These are phyloP conservation scores for Cromileptes altivelis DNA, from an alignment of 2,113 vertebrate genomes.

Conservation along the genomic window DNA sequence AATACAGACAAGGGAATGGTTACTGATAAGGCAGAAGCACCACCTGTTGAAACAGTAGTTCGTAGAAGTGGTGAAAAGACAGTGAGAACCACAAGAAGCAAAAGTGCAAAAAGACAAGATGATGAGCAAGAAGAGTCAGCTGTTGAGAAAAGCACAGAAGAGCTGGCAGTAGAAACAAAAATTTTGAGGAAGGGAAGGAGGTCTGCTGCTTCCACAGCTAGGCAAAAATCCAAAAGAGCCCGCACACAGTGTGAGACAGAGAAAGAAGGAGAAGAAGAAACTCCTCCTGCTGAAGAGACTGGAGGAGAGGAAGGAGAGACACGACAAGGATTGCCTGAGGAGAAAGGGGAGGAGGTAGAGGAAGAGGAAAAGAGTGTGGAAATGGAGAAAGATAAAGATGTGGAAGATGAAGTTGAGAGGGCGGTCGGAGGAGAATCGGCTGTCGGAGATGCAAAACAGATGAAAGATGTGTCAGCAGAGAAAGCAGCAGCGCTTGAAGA, in stretches of 20 bases:
- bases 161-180: slow-evolving; percentile 21
- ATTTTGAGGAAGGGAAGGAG: slow-evolving; percentile 44
- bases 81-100: slow-evolving; percentile 1
- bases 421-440: neutral
- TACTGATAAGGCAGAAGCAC: neutral
- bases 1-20: neutral
- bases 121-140: neutral
- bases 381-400: neutral
- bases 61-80: slow-evolving; percentile 28
- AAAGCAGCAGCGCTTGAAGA: slow-evolving; percentile 6
- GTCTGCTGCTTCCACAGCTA: neutral
- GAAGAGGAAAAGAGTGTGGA: neutral
- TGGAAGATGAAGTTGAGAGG: neutral
- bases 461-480: neutral
- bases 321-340: neutral
- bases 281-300: neutral
- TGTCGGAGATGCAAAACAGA: neutral
- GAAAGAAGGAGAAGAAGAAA: neutral
- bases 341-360: neutral
- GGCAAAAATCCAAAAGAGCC: slow-evolving; percentile 39
- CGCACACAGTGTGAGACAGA: slow-evolving; percentile 26
- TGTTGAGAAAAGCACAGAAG: neutral
- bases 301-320: slow-evolving; percentile 9
- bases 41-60: slow-evolving; percentile 12
- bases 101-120: slow-evolving; percentile 13